These are phyloP conservation scores for Cladorhizidae sp. DNA, from an alignment of 37 sponge, comb jelly and placozoan genomes.

Conservation along the genomic window DNA sequence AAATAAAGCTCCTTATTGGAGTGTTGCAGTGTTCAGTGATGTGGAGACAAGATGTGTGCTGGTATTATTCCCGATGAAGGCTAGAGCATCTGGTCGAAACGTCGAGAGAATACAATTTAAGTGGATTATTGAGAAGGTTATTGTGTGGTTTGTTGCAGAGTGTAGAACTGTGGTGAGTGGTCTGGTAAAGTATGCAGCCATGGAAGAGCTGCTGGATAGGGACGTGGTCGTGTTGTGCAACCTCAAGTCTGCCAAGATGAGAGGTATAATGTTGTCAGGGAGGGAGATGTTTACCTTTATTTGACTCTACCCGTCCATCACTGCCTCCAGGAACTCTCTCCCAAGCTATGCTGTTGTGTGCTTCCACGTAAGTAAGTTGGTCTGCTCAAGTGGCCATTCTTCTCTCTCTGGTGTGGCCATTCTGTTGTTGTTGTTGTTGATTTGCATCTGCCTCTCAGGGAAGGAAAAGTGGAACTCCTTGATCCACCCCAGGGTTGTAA, in stretches of 20 bases:
- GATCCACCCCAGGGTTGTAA: conserved; percentile 67
- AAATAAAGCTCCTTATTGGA: neutral
- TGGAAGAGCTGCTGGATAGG: conserved; percentile 68
- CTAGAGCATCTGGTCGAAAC: too few relatives aligned
- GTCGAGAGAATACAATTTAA: too few relatives aligned
- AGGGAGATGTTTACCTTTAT: neutral
- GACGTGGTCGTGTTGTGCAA: conserved; percentile 86
- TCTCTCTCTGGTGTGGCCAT: neutral
- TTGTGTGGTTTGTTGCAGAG: conserved; percentile 17
- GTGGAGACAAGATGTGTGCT: too few relatives aligned
- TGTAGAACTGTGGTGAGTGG: conserved; percentile 91
- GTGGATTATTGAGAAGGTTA: neutral
- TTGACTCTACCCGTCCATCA: neutral
- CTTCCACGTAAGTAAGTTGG: conserved; percentile 54
- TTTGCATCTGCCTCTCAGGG: conserved; percentile 50
- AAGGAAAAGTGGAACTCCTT: conserved; percentile 77
- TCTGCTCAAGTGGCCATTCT: neutral
- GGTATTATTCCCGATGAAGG: too few relatives aligned
- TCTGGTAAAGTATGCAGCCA: conserved; percentile 65
- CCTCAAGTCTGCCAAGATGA: conserved; percentile 89
- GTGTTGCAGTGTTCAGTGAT: neutral
- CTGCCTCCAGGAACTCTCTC: conserved; percentile 61
- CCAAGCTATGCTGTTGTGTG: conserved; percentile 82
- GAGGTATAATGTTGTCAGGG: conserved; percentile 41
- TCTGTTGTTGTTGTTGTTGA: neutral